These are phyloP conservation scores for Hetaerina americana DNA, from an alignment of 1,140 invertebrate species.

Conservation along the genomic window DNA sequence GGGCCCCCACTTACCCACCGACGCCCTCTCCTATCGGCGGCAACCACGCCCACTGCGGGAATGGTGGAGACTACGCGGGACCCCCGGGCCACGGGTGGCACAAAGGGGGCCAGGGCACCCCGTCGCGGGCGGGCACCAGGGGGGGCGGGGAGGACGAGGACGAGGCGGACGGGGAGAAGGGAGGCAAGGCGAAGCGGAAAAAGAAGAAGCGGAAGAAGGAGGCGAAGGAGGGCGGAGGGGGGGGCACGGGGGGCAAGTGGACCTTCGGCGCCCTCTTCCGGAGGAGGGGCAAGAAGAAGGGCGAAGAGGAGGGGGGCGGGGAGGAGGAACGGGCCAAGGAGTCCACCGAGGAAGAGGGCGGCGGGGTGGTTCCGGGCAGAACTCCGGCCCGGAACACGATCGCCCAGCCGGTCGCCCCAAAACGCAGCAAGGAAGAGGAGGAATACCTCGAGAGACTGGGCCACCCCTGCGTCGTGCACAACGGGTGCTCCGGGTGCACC, in stretches of 20 bases:
- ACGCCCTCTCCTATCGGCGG: background rate
- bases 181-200: background rate
- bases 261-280: constrained; percentile 54
- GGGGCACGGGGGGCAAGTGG: constrained; percentile 58
- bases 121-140: background rate
- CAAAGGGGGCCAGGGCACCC: background rate
- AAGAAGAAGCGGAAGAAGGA: background rate
- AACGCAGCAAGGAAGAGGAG: constrained; percentile 26
- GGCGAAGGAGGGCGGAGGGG: background rate
- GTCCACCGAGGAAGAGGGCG: constrained; percentile 41
- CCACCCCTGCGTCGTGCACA: constrained; percentile 25
- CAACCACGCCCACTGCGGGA: background rate
- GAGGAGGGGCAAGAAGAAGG: constrained; percentile 44
- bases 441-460: constrained; percentile 10
- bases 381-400: constrained; percentile 30
- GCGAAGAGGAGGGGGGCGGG: constrained; percentile 30
- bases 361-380: constrained; percentile 30
- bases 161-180: background rate
- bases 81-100: no score
- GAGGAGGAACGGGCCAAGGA: constrained; percentile 35
- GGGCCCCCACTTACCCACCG: background rate
- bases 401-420: constrained; percentile 26
- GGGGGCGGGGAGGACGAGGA: background rate
- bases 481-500: constrained; percentile 21
- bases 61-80: no score